Evolutionary conservation across 2,888 invertebrate species (phyloP).

Genomic region (Chorisops tibialis): DNA sequence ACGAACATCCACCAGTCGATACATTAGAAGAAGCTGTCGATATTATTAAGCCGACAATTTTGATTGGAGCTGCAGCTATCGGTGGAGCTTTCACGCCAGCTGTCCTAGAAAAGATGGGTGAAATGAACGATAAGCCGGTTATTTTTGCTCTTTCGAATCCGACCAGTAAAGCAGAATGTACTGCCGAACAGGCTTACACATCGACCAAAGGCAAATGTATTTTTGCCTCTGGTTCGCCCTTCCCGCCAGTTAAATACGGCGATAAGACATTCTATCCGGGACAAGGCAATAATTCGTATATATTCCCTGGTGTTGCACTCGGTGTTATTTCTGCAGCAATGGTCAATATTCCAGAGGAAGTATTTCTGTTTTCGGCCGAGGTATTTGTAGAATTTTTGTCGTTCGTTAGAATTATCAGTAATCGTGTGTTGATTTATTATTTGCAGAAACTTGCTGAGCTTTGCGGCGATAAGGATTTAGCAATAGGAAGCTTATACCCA

Average conservation of each 20-base stretch:
- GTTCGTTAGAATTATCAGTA: not conserved
- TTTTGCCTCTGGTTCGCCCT: constrained; percentile 97
- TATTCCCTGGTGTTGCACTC: constrained; percentile 94
- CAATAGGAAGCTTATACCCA: constrained; percentile 86
- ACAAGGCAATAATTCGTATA: constrained; percentile 97
- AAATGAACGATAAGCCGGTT: constrained; percentile 78
- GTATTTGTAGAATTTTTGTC: constrained; percentile 51
- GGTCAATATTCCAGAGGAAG: constrained; percentile 83
- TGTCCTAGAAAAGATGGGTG: constrained; percentile 83
- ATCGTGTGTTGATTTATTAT: constrained; percentile 34
- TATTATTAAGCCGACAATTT: constrained; percentile 76
- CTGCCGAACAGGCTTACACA: constrained; percentile 95
- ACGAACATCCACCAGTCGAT: constrained; percentile 70
- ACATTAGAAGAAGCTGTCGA: constrained; percentile 79
- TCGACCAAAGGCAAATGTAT: constrained; percentile 84
- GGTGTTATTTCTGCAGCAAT: constrained; percentile 87
- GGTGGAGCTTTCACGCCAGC: constrained; percentile 89
- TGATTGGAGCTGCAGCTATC: constrained; percentile 93
- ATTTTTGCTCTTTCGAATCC: constrained; percentile 99
- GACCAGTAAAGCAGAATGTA: constrained; percentile 97
- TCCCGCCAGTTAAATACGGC: constrained; percentile 76
- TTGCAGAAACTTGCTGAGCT: constrained; percentile 73
- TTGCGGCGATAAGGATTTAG: constrained; percentile 77
- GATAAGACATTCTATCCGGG: constrained; percentile 84
- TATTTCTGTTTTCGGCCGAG: constrained; percentile 88